Evolutionary conservation across 2,888 invertebrate genomes (phyloP), one percentile per base, ranked within the genome.

Genomic region (Amiota communis): DNA sequence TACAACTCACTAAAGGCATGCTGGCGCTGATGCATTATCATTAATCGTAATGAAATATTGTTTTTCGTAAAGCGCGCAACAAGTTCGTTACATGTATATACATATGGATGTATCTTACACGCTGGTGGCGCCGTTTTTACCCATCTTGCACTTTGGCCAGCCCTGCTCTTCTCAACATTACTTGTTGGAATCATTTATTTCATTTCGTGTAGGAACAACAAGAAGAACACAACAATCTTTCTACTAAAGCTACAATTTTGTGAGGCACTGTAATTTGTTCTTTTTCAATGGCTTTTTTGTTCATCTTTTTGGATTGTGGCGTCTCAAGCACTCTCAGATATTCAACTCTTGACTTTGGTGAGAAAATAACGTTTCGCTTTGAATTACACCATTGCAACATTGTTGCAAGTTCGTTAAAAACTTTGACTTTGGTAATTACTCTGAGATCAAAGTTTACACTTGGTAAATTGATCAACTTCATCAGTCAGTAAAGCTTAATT

Each of bases 1-100:
- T 59, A 20, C 9, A 20, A 20, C 20, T 11, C 17, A 8, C 17
- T 17, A 11, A 20, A 17, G 15, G 59, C 23, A 20, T 15, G 17
- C 65, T 65, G 48, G 47, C 36, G 65, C 65, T 65, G 65, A 51
- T 63, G 63, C 70, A 56, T 72, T 73, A 75, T 75, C 73, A 75
- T 75, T 75, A 75, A 75, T 73, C 72, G 75, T 73, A 67, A 72
- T 75, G 72, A 75, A 72, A 73, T 73, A 72, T 72, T 71, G 71
- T 72, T 68, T 59, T 63, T 67, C 65, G 36, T 65, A 48, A 65
- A 65, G 65, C 65, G 65, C 47, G 48, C 64, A 53, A 15, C 53
- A 53, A 53, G n/a, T 53, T 53, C 15, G 53, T 53, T 15, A 15
- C 53, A 15, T 53, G 2, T 53, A 15, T 8, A n/a, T 53, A 8